phyloP scores from a whole-genome alignment of 2,888 invertebrate genomes.

The Eupelmus urozonus region DNA sequence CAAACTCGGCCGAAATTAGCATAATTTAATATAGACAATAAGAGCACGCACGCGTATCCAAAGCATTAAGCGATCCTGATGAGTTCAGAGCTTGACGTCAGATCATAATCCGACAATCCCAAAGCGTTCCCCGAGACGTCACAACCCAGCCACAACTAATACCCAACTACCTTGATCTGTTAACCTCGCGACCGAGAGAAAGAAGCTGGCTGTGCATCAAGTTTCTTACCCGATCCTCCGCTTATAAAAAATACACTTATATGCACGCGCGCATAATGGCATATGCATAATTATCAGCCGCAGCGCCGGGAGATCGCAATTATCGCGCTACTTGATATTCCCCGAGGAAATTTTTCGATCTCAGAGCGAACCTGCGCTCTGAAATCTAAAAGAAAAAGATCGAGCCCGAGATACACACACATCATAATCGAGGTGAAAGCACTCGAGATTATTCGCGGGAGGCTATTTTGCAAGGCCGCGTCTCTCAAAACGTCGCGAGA shows the following conservation, averaged over 20 bases:
- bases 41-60: too few species aligned
- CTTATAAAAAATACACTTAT: background rate
- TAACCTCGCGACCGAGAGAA: constrained; percentile 66
- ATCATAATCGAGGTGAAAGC: constrained; percentile 25
- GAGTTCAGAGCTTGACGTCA: constrained; percentile 14
- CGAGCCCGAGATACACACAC: background rate
- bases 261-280: background rate
- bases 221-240: constrained; percentile 61
- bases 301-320: background rate
- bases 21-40: background rate
- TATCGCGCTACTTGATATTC: background rate
- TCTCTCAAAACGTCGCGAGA: too few species aligned
- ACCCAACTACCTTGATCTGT: constrained; percentile 69
- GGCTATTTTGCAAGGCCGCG: constrained; percentile 11
- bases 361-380: background rate
- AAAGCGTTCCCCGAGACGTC: background rate
- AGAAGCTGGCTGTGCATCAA: constrained; percentile 61
- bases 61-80: background rate
- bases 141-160: constrained; percentile 6
- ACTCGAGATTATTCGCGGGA: constrained; percentile 10
- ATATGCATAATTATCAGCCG: background rate
- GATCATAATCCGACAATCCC: constrained; percentile 8
- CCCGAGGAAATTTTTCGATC: constrained; percentile 3
- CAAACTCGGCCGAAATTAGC: background rate
- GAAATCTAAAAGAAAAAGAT: background rate